These are phyloP conservation scores for Drosophila tani DNA, from an alignment of 1,140 invertebrate genomes.

Conservation along the genomic window DNA sequence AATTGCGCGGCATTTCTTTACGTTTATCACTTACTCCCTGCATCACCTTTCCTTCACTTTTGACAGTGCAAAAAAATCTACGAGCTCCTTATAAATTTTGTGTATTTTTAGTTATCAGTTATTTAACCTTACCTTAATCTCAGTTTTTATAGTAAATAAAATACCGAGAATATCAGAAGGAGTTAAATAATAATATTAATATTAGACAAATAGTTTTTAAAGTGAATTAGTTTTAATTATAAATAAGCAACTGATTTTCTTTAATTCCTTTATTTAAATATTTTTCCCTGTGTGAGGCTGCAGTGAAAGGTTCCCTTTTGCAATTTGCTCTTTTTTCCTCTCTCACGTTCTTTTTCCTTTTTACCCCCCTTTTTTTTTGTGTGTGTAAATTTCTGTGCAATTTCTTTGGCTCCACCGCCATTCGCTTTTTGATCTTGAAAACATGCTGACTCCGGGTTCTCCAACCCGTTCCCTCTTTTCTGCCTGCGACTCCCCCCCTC, in stretches of 20 bases:
- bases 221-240: too few relatives aligned
- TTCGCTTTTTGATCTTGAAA: slow-evolving; percentile 82
- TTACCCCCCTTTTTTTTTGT: slow-evolving; percentile 4
- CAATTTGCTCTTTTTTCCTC: slow-evolving; percentile 29
- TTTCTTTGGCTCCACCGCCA: slow-evolving; percentile 62
- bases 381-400: slow-evolving; percentile 60
- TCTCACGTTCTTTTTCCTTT: slow-evolving; percentile 13
- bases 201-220: too few relatives aligned
- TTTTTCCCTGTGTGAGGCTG: slow-evolving; percentile 30
- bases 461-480: slow-evolving; percentile 11
- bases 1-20: slow-evolving; percentile 78
- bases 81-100: background rate
- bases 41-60: slow-evolving; percentile 29
- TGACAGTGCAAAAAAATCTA: slow-evolving; percentile 14
- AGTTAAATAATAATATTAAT: background rate
- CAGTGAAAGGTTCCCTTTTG: slow-evolving; percentile 73
- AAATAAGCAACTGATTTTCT: background rate
- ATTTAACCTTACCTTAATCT: background rate
- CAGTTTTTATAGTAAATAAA: background rate
- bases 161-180: too few relatives aligned
- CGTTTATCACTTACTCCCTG: slow-evolving; percentile 62
- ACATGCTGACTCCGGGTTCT: slow-evolving; percentile 47
- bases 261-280: background rate
- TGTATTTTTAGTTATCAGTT: background rate
- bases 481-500: background rate